Percentiles rank a stretch among this genome's conserved stretches.
Conservation (phyloP, 2,113 vertebrate genomes). For the Indri indri region DNA sequence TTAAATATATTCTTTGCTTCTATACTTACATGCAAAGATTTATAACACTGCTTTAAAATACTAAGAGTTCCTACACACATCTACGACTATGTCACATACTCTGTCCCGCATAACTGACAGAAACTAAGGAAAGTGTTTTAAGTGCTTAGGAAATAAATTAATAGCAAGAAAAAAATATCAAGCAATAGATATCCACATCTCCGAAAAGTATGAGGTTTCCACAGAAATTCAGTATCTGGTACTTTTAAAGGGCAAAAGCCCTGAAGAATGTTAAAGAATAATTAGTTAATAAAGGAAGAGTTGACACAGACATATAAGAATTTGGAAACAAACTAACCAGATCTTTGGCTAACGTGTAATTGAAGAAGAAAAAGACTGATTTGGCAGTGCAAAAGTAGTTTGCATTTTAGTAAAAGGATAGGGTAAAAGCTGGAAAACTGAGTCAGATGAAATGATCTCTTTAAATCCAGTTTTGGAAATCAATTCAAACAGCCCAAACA, state of each 20-base stretch:
- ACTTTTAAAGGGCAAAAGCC: slow-evolving; percentile 63
- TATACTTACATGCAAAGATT: slow-evolving; percentile 14
- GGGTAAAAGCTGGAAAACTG: slow-evolving; percentile 45
- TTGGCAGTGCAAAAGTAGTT: slow-evolving; percentile 43
- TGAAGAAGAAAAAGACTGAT: slow-evolving; percentile 69
- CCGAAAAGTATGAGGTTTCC: slow-evolving; percentile 52
- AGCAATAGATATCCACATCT: slow-evolving; percentile 5
- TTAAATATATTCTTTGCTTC: slow-evolving; percentile 48
- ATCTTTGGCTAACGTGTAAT: slow-evolving; percentile 15
- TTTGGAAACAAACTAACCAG: slow-evolving; percentile 49
- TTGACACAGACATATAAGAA: slow-evolving; percentile 56
- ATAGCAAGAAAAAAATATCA: neutral
- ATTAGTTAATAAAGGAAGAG: slow-evolving; percentile 56
- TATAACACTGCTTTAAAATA: slow-evolving; percentile 51
- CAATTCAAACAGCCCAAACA: slow-evolving; percentile 52
- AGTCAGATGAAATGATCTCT: slow-evolving; percentile 49
- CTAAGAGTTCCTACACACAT: neutral
- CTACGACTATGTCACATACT: neutral
- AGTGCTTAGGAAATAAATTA: slow-evolving; percentile 48
- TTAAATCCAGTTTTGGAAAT: slow-evolving; percentile 55
- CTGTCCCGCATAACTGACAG: slow-evolving; percentile 10
- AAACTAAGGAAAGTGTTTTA: slow-evolving; percentile 53
- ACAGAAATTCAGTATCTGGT: slow-evolving; percentile 52
- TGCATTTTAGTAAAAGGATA: slow-evolving; percentile 38
- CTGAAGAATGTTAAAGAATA: slow-evolving; percentile 65